A percentile compares a stretch with the other conserved stretches of the same genome.
Conservation (phyloP, 2,797 vertebrate species). For the Hozukius guyotensis region DNA sequence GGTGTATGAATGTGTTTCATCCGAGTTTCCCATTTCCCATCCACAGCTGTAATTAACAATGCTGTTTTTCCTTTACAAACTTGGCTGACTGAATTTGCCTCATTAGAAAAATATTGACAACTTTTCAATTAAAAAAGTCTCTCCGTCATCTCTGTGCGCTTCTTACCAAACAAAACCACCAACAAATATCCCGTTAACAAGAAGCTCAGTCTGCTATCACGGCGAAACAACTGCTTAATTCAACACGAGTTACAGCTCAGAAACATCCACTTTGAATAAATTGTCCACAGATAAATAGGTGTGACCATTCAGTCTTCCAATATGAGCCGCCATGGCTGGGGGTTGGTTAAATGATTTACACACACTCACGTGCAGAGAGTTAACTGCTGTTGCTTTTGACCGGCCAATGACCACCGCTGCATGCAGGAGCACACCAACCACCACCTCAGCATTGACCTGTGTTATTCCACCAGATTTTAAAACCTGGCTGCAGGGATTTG, state of each 20-base stretch:
- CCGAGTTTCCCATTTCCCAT: background rate
- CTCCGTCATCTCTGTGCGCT: background rate
- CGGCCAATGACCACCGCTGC: background rate
- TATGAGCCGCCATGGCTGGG: too few species aligned
- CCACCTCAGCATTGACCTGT: background rate
- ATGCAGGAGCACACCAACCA: background rate
- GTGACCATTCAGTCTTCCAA: background rate
- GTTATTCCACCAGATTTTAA: background rate
- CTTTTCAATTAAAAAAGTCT: conserved; percentile 27
- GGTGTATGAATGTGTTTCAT: background rate
- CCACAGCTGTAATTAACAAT: background rate
- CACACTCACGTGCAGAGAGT: too few species aligned
- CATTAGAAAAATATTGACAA: conserved; percentile 9
- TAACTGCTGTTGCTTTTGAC: too few species aligned
- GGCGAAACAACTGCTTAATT: conserved; percentile 24
- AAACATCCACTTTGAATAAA: background rate
- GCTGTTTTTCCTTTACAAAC: background rate
- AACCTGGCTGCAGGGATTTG: too few species aligned
- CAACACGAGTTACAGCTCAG: background rate
- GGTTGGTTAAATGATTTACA: too few species aligned
- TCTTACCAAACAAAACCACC: background rate
- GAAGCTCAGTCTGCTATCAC: conserved; percentile 13
- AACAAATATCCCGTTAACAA: background rate
- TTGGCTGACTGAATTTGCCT: background rate
- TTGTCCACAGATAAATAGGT: conserved; percentile 1